Base-by-base conservation (phyloP, 1,140 invertebrate species). In the Atopsyche davidsoni region DNA sequence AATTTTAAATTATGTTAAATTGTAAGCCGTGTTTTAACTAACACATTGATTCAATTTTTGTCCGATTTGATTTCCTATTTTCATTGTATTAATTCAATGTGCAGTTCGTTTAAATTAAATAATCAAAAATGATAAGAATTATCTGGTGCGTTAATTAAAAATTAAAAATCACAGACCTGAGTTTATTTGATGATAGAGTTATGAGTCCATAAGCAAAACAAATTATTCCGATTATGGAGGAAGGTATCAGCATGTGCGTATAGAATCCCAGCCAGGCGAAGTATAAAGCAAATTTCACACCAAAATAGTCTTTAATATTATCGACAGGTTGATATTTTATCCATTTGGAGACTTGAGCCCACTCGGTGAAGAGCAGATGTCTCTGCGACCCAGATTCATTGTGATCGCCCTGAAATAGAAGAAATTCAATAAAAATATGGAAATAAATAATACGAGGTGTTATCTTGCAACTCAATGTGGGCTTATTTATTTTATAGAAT, bases 191-290 rank as follows among this genome's bases (percentile, higher is more conserved):
- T 41, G 78, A 75, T 0, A 94, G 69, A 1, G 88, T 92, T 11
- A 79, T 64, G 34, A 82, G 77, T 11, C 90, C 89, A 64, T 91
- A 90, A 28, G 87, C 67, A 63, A 94, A 89, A 59, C 87, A 91
- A 3, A 85, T 66, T 1, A 92, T 60, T 2, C 92, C 92, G 10
- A 92, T 81, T 41, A 93, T 64, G 2, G 91, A 86, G 2, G 92
- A 87, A 2, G 87, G 80, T n/a, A 93, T 79, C 46, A 98, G 67
- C 83, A 95, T 91, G 36, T 87, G 83, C 0, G 95, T 98, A 64
- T 98, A 98, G 69, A 90, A 98, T 24, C 94, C 95, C 14, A 98
- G 72, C 95, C 95, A 98, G 3, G 93, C 92, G 67, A 98, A 98
- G 68, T 98, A 98, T 25, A 95, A 69, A 23, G 83, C 75, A 51